phyloP scores from a whole-genome alignment of 2,888 invertebrate species.

The Rhagophthalmus giganteus region DNA sequence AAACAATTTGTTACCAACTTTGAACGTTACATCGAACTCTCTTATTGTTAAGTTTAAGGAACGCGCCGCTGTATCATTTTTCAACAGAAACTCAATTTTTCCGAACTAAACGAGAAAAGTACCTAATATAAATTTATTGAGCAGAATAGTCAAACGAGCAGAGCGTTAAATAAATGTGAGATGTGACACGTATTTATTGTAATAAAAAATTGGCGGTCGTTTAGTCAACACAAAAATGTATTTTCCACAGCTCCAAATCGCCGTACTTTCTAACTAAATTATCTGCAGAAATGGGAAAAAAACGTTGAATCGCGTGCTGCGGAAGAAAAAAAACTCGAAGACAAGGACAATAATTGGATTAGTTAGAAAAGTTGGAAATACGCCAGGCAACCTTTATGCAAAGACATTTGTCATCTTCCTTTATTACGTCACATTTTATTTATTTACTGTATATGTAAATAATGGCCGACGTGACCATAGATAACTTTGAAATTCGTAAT shows the following conservation, averaged over 20 bases:
- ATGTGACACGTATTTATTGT: too few relatives aligned
- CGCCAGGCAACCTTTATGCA: neutral
- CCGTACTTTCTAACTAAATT: conserved; percentile 5
- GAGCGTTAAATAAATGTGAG: too few relatives aligned
- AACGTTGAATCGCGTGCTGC: conserved; percentile 3
- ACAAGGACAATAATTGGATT: conserved; percentile 11
- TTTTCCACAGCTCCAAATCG: neutral
- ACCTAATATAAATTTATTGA: too few relatives aligned
- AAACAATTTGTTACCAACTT: too few relatives aligned
- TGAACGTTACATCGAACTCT: too few relatives aligned
- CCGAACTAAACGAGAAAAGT: too few relatives aligned
- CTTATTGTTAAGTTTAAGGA: too few relatives aligned
- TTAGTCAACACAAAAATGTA: too few relatives aligned
- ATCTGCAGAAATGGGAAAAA: conserved; percentile 2
- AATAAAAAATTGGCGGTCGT: too few relatives aligned
- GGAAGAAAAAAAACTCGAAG: conserved; percentile 6
- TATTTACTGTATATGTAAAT: neutral
- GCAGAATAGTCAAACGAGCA: too few relatives aligned
- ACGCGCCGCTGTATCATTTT: too few relatives aligned
- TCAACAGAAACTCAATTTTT: too few relatives aligned
- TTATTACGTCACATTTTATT: neutral
- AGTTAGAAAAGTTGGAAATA: conserved; percentile 10
- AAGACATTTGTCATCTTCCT: conserved; percentile 1
- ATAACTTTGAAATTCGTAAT: neutral
- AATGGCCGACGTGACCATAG: neutral